Evolutionary conservation across 2,797 vertebrate species (phyloP), one percentile per base, ranked within the genome.

Genomic region (Hypotaenidia okinawae): DNA sequence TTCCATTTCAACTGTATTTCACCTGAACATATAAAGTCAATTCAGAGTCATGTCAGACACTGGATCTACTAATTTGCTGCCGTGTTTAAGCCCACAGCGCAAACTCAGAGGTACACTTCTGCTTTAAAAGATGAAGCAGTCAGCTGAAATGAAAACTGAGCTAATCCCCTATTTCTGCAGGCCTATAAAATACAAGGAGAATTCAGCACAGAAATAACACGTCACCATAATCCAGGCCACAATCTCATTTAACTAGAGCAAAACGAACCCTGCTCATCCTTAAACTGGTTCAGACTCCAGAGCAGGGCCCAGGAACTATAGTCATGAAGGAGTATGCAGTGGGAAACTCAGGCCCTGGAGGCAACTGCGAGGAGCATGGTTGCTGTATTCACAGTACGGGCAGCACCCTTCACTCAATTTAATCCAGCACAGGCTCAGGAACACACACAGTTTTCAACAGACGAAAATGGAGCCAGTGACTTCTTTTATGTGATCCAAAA

Each of bases 181-280:
- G 52, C 39, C 70, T 81, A 55, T n/a, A 76, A 84, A 96, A 79
- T 19, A 61, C 43, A 82, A 59, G 52, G 69, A 83, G 32, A 73
- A 95, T 58, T 94, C 70, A 87, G 85, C 39, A 90, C 73, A 89
- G 80, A 94, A 93, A 90, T 88, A 94, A 81, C 47, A 9, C 4
- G 4, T 22, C 73, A 70, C 49, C 14, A 0, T 83, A 94, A 93
- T 79, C 83, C 78, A 80, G 74, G 37, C 64, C 75, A 82, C 47
- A 96, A 89, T 41, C 90, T 89, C 87, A 90, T 89, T 89, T 89
- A 84, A 64, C 25, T n/a, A 58, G 70, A 84, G 70, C 33, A 82
- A 81, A 94, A 89, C 16, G 66, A 87, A 76, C 80, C 81, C 25
- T 4, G 47, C 27, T 70, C 13, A 54, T 80, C 37, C 52, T 58